Conservation (phyloP, 2,888 invertebrate genomes). For the Linnaemya vulpina region DNA sequence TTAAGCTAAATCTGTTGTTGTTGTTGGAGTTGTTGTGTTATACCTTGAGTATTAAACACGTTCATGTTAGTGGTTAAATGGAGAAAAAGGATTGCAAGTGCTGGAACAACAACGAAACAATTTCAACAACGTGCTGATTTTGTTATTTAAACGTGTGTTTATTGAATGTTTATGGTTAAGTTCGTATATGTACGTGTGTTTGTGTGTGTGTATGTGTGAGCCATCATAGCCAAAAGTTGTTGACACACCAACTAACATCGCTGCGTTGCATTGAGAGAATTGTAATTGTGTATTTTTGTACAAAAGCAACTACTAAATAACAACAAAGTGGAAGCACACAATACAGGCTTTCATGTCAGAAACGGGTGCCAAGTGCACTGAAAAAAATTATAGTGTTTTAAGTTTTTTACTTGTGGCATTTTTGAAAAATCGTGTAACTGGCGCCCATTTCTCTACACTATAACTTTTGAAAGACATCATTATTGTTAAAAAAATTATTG, state of each 20-base stretch:
- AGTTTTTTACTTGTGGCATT: too few relatives aligned
- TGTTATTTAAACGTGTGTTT: constrained; percentile 36
- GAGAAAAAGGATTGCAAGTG: constrained; percentile 11
- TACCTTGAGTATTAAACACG: constrained; percentile 41
- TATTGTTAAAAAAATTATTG: too few relatives aligned
- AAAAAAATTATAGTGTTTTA: background rate
- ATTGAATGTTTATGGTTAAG: constrained; percentile 36
- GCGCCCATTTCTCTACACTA: too few relatives aligned
- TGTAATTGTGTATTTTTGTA: constrained; percentile 1
- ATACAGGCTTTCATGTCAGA: background rate
- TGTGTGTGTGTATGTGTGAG: background rate
- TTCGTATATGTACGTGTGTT: constrained; percentile 1
- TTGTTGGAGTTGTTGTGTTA: constrained; percentile 23
- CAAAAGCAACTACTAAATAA: background rate
- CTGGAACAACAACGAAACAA: background rate
- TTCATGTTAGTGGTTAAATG: constrained; percentile 44
- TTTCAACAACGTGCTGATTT: constrained; percentile 35
- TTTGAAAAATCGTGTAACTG: too few relatives aligned
- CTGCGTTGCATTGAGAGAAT: constrained; percentile 27
- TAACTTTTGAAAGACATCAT: too few relatives aligned
- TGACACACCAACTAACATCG: constrained; percentile 55
- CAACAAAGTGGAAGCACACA: constrained; percentile 29
- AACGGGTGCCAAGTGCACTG: constrained; percentile 11
- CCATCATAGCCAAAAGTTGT: constrained; percentile 56
- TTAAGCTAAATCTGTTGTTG: constrained; percentile 41